These are phyloP conservation scores for Caerostris extrusa DNA, from an alignment of 1,140 invertebrate species.

Conservation along the genomic window DNA sequence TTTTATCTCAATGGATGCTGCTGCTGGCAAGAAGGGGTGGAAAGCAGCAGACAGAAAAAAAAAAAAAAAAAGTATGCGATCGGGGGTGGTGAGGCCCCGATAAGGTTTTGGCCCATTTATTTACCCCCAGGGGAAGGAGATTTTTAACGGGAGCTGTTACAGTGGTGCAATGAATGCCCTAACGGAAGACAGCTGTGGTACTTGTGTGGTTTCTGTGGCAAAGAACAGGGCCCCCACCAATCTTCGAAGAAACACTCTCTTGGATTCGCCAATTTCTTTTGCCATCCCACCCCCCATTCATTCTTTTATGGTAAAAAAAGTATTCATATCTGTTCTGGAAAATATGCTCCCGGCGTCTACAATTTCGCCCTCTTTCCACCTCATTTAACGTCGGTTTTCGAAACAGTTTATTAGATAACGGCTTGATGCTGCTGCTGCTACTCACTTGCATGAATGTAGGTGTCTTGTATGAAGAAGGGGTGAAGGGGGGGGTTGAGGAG, in stretches of 20 bases:
- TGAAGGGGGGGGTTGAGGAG: neutral
- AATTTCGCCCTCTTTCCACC: conserved; percentile 72
- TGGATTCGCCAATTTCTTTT: conserved; percentile 51
- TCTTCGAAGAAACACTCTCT: conserved; percentile 65
- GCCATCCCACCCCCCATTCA: conserved; percentile 25
- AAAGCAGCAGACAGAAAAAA: neutral
- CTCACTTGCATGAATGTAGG: conserved; percentile 44
- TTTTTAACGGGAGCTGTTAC: conserved; percentile 68
- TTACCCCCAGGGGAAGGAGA: conserved; percentile 63
- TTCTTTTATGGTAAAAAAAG: conserved; percentile 63
- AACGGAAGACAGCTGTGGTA: conserved; percentile 75
- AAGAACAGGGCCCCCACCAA: conserved; percentile 12
- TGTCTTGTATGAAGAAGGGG: conserved; percentile 58
- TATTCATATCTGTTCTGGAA: conserved; percentile 73
- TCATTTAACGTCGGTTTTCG: conserved; percentile 72
- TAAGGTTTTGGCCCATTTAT: conserved; percentile 77
- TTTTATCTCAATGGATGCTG: conserved; percentile 11
- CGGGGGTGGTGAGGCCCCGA: conserved; percentile 75
- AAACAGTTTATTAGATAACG: conserved; percentile 77
- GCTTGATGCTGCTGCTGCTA: conserved; percentile 1
- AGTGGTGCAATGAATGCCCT: conserved; percentile 63
- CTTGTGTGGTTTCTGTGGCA: conserved; percentile 47
- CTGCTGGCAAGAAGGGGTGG: neutral
- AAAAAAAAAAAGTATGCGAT: conserved; percentile 38
- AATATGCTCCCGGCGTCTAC: conserved; percentile 75